Conservation (phyloP, 2,797 vertebrate genomes). For the Gephyroberyx darwinii region DNA sequence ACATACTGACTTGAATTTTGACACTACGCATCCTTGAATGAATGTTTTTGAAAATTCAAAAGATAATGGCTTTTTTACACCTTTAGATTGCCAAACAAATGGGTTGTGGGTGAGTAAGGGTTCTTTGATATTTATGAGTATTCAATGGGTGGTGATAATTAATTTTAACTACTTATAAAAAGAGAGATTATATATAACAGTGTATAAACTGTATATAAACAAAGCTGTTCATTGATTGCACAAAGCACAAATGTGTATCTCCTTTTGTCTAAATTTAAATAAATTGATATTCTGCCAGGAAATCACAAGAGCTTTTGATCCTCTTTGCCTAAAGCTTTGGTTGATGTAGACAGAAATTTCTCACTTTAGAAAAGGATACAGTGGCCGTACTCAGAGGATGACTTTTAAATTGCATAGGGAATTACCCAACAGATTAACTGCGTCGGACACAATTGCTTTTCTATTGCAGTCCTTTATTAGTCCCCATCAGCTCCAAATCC, state of each 20-base stretch:
- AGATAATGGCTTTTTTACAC: slow-evolving; percentile 67
- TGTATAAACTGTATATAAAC: slow-evolving; percentile 83
- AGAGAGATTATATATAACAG: slow-evolving; percentile 73
- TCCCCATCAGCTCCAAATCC: slow-evolving; percentile 48
- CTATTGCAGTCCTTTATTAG: slow-evolving; percentile 56
- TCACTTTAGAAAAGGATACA: slow-evolving; percentile 23
- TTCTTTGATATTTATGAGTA: slow-evolving; percentile 77
- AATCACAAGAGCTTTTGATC: slow-evolving; percentile 54
- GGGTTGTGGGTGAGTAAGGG: slow-evolving; percentile 33
- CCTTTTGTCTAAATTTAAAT: slow-evolving; percentile 84
- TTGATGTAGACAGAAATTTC: slow-evolving; percentile 10
- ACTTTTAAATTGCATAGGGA: slow-evolving; percentile 11
- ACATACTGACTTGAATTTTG: slow-evolving; percentile 82
- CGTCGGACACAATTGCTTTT: slow-evolving; percentile 59
- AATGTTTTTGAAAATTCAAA: slow-evolving; percentile 82
- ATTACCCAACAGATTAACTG: slow-evolving; percentile 44
- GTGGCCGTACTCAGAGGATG: slow-evolving; percentile 8
- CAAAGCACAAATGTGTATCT: slow-evolving; percentile 86
- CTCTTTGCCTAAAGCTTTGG: slow-evolving; percentile 40
- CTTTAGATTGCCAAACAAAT: slow-evolving; percentile 71
- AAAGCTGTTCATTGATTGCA: slow-evolving; percentile 78
- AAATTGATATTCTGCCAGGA: slow-evolving; percentile 84
- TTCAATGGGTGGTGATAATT: slow-evolving; percentile 64
- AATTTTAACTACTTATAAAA: slow-evolving; percentile 75
- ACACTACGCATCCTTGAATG: slow-evolving; percentile 78